These are phyloP conservation scores for Ceratina australensis DNA, from an alignment of 1,140 invertebrate species.

Conservation along the genomic window DNA sequence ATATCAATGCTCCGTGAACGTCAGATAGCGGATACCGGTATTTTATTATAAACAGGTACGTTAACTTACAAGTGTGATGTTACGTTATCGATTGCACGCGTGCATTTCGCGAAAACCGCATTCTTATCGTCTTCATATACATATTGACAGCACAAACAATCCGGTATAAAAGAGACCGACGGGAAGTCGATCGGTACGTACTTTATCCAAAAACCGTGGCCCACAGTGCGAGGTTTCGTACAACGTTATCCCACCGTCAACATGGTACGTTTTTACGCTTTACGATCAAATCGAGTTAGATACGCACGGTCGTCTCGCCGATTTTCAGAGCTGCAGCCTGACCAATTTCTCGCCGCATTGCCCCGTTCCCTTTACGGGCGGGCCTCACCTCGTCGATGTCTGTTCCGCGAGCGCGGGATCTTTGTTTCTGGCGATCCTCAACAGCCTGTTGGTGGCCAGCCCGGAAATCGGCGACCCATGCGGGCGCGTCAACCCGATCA, in stretches of 20 bases:
- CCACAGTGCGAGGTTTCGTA: neutral
- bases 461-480: conserved; percentile 74
- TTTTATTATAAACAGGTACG: too few species aligned
- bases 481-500: conserved; percentile 64
- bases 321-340: too few species aligned
- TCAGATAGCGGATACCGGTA: conserved; percentile 17
- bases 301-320: too few species aligned
- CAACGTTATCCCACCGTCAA: neutral
- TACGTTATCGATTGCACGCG: neutral
- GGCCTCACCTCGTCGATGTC: conserved; percentile 54
- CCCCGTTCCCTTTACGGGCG: conserved; percentile 49
- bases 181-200: neutral
- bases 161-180: conserved; percentile 47
- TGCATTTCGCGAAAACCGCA: neutral
- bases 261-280: conserved; percentile 11
- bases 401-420: conserved; percentile 33
- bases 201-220: neutral
- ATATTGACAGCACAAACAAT: too few species aligned
- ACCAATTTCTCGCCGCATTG: neutral
- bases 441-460: conserved; percentile 78
- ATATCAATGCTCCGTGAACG: conserved; percentile 26
- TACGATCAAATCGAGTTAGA: too few species aligned
- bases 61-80: conserved; percentile 33
- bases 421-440: conserved; percentile 58
- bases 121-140: conserved; percentile 4